Conservation (phyloP, 2,888 invertebrate species). For the Platycheirus albimanus region DNA sequence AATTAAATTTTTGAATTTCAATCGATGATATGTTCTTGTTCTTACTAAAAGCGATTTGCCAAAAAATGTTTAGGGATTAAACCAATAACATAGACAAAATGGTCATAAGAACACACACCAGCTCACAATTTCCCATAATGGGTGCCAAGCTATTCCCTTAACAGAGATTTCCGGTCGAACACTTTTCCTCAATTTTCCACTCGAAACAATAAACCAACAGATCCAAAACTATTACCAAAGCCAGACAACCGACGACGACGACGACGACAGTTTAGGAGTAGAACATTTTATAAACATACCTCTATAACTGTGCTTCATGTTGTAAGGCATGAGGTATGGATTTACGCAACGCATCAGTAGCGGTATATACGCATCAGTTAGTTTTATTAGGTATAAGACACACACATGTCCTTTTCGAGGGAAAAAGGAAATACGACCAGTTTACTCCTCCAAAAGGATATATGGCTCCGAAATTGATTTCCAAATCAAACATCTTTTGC, state of each 20-base stretch:
- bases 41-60: slow-evolving; percentile 11
- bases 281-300: no score
- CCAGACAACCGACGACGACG: no score
- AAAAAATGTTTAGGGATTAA: slow-evolving; percentile 38
- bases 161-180: slow-evolving; percentile 51
- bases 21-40: slow-evolving; percentile 11
- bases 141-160: background rate
- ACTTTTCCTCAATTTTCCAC: slow-evolving; percentile 31
- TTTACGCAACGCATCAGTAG: background rate
- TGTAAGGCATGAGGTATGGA: slow-evolving; percentile 4
- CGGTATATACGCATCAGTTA: background rate
- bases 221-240: slow-evolving; percentile 16
- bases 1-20: slow-evolving; percentile 59
- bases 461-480: slow-evolving; percentile 47
- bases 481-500: slow-evolving; percentile 69
- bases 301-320: no score
- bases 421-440: slow-evolving; percentile 34
- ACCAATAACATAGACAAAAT: slow-evolving; percentile 42
- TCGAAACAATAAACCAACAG: slow-evolving; percentile 40
- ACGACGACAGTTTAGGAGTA: background rate
- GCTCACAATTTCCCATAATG: background rate
- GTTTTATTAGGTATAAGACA: no score
- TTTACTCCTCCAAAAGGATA: slow-evolving; percentile 51
- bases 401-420: slow-evolving; percentile 43
- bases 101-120: slow-evolving; percentile 27